A percentile compares a stretch with the other conserved stretches of the same genome.
These are phyloP conservation scores for Pogonocherus hispidulus DNA, from an alignment of 2,888 invertebrate species.

Conservation along the genomic window DNA sequence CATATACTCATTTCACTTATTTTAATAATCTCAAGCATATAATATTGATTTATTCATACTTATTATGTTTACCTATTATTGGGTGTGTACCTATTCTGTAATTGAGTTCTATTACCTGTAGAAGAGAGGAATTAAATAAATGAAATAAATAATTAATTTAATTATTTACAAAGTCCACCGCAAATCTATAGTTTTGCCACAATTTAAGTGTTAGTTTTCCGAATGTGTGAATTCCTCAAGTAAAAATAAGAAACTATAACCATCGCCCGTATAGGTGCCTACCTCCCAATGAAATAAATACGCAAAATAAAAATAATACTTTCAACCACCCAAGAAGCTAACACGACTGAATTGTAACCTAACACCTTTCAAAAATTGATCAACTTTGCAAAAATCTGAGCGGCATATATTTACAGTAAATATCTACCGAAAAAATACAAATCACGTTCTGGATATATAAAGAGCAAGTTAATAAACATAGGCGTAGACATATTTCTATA, in stretches of 20 bases:
- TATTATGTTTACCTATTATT: no score
- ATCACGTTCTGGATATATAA: conserved; percentile 8
- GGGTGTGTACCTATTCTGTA: no score
- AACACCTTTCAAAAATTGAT: conserved; percentile 44
- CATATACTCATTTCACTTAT: no score
- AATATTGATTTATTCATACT: no score
- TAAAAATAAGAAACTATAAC: conserved; percentile 23
- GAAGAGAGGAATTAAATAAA: no score
- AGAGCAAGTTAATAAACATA: background rate
- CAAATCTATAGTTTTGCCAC: no score
- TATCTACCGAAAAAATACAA: conserved; percentile 9
- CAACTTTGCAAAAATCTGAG: conserved; percentile 31
- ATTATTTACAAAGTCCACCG: no score
- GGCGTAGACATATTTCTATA: background rate
- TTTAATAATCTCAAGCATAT: no score
- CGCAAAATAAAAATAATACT: conserved; percentile 31
- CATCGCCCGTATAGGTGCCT: conserved; percentile 29
- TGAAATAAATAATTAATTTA: no score
- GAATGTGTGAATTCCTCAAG: no score
- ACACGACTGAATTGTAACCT: conserved; percentile 41
- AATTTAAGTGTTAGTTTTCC: no score
- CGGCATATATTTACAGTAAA: conserved; percentile 8
- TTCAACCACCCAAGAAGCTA: conserved; percentile 45
- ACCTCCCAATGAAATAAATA: conserved; percentile 8
- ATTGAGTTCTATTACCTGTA: no score